These are phyloP conservation scores for Dryobota labecula DNA, from an alignment of 2,888 invertebrate species.

Conservation along the genomic window DNA sequence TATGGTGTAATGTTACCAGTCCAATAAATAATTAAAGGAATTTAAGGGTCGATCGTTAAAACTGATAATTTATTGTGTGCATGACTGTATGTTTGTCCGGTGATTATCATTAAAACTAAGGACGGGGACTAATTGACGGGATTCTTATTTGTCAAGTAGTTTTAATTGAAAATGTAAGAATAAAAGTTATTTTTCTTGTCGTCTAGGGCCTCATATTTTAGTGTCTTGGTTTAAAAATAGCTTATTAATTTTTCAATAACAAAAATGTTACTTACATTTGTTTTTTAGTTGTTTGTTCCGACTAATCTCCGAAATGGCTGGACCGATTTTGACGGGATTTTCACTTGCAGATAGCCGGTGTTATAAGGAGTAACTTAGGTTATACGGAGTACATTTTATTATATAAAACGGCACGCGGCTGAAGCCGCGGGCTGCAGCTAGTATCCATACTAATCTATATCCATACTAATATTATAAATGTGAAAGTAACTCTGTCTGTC, in stretches of 20 bases:
- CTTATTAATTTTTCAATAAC: background rate
- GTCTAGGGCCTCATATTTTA: background rate
- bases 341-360: too few species aligned
- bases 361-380: too few species aligned
- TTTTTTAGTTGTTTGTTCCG: too few species aligned
- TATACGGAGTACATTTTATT: too few species aligned
- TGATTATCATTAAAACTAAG: conserved; percentile 60
- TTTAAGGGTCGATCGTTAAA: conserved; percentile 65
- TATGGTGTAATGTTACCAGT: conserved; percentile 64
- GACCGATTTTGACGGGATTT: too few species aligned
- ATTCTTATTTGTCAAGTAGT: conserved; percentile 23
- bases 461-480: too few species aligned
- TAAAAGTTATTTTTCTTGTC: conserved; percentile 9
- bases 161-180: conserved; percentile 38
- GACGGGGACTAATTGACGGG: conserved; percentile 54
- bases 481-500: too few species aligned
- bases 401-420: too few species aligned
- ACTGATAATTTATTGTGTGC: conserved; percentile 62
- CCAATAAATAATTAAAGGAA: conserved; percentile 67
- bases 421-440: too few species aligned
- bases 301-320: too few species aligned
- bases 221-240: background rate
- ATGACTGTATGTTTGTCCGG: conserved; percentile 37
- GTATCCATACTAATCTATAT: too few species aligned
- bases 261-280: too few species aligned